phyloP scores from a whole-genome alignment of 1,140 invertebrate species.

The Drosophila busckii region DNA sequence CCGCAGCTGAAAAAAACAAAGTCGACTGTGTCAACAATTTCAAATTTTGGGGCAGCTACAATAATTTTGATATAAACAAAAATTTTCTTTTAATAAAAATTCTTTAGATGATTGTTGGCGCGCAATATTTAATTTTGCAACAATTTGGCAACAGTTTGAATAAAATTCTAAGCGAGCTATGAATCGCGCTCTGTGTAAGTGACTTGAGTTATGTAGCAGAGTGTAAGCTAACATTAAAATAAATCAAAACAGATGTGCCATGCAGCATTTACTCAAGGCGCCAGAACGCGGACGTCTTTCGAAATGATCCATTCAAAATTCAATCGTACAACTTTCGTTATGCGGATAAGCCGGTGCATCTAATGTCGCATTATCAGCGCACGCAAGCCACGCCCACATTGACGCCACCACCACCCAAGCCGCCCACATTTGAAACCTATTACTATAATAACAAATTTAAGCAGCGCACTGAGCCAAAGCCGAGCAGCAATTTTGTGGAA shows the following conservation, averaged over 20 bases:
- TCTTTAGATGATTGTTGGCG: slow-evolving; percentile 25
- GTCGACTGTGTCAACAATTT: slow-evolving; percentile 31
- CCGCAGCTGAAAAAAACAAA: no score
- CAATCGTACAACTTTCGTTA: slow-evolving; percentile 72
- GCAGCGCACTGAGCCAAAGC: not conserved
- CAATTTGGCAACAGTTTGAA: slow-evolving; percentile 21
- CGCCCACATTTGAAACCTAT: slow-evolving; percentile 49
- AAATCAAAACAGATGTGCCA: slow-evolving; percentile 19
- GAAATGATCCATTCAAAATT: slow-evolving; percentile 69
- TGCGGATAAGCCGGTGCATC: slow-evolving; percentile 52
- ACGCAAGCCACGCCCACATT: slow-evolving; percentile 7
- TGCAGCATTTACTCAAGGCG: slow-evolving; percentile 20
- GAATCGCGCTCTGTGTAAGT: slow-evolving; percentile 43
- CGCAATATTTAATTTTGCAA: slow-evolving; percentile 18
- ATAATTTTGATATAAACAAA: slow-evolving; percentile 10
- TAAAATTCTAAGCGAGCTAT: slow-evolving; percentile 51
- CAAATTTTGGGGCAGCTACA: slow-evolving; percentile 14
- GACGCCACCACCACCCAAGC: not conserved
- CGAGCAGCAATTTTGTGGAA: slow-evolving; percentile 20
- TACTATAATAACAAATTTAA: slow-evolving; percentile 55
- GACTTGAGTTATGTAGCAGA: not conserved
- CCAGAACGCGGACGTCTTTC: slow-evolving; percentile 44
- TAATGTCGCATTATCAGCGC: slow-evolving; percentile 35
- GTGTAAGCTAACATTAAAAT: not conserved
- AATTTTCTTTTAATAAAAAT: slow-evolving; percentile 7